phyloP scores from a whole-genome alignment of 2,888 invertebrate species.

The Amphipyra tragopoginis region DNA sequence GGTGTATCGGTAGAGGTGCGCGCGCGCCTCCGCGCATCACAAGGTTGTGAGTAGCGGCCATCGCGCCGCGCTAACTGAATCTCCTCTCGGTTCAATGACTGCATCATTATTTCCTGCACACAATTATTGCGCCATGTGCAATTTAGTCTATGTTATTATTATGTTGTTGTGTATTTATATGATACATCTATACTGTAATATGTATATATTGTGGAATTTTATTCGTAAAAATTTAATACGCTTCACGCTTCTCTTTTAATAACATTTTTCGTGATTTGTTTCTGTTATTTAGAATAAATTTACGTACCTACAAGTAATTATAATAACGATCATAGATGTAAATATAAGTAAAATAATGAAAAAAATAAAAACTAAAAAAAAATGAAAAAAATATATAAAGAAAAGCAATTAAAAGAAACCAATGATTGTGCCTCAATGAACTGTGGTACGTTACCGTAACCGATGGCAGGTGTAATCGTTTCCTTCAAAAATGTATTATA shows the following conservation, averaged over 20 bases:
- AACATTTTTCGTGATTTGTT: slow-evolving; percentile 88
- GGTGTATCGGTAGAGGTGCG: slow-evolving; percentile 44
- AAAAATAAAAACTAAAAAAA: slow-evolving; percentile 72
- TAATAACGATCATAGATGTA: slow-evolving; percentile 87
- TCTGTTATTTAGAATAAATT: slow-evolving; percentile 90
- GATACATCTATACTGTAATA: slow-evolving; percentile 87
- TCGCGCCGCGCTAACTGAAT: slow-evolving; percentile 78
- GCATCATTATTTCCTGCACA: slow-evolving; percentile 87
- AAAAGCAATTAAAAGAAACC: slow-evolving; percentile 89
- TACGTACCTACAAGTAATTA: slow-evolving; percentile 90
- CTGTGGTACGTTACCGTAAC: slow-evolving; percentile 90
- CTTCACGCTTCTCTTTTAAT: slow-evolving; percentile 89
- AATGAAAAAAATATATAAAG: slow-evolving; percentile 73
- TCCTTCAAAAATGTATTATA: slow-evolving; percentile 80
- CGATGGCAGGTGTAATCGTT: slow-evolving; percentile 87
- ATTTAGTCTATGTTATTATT: slow-evolving; percentile 90
- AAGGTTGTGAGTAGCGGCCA: slow-evolving; percentile 83
- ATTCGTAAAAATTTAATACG: slow-evolving; percentile 88
- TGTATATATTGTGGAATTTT: slow-evolving; percentile 89
- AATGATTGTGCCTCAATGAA: slow-evolving; percentile 90
- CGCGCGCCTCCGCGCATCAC: slow-evolving; percentile 58
- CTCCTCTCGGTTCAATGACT: slow-evolving; percentile 88
- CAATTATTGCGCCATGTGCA: slow-evolving; percentile 87
- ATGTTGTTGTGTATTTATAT: slow-evolving; percentile 89
- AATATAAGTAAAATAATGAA: slow-evolving; percentile 73